Evolutionary conservation across 23 tunicate species (phyloP), one percentile per base, ranked within the genome.

Genomic region (Botrylloides violaceus): DNA sequence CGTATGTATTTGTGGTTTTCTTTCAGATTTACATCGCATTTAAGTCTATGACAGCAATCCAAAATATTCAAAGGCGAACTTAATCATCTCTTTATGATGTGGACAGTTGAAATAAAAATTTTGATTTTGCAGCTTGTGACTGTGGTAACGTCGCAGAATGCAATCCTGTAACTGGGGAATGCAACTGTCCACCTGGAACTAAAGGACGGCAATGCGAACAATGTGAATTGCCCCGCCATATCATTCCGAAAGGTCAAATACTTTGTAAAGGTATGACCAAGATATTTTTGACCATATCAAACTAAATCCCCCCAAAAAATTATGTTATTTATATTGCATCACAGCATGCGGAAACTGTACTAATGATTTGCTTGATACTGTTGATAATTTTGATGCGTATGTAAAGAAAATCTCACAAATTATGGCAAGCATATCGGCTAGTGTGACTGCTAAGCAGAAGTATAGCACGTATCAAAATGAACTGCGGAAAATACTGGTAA

Each of bases 181-280:
- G 99, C 32, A 71, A 65, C 21, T 94, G 99, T 61, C 99, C 99
- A 26, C 89, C 95, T 28, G 99, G 99, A 27, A 72, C 87, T 0
- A 94, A 80, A 20, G 99, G 99, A 6, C 59, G 47, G 3, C 95
- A 94, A 58, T 94, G 99, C 55, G 89, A 86, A 61, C 71, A 87
- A 74, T 94, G 99, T 39, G 81, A 87, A 59, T 71, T 77, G 36
- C 63, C 79, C 39, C 71, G 96, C 31, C 81, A 79, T 58, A 65
- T 88, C 20, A 74, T 88, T 0, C 70, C 65, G 2, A 75, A 53
- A 12, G 96, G 96, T 34, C 78, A 55, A 9, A 23, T n/a, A 18
- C 76, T 76, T 43, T 88, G 96, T 66, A 34, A 76, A 58, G 39
- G 96, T 88, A 78, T 71, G 19, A 28, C 29, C 12, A 43, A 43